phyloP scores from a whole-genome alignment of 35 echinoderm and acorn worm genomes.

The Ophiothrix spiculata region DNA sequence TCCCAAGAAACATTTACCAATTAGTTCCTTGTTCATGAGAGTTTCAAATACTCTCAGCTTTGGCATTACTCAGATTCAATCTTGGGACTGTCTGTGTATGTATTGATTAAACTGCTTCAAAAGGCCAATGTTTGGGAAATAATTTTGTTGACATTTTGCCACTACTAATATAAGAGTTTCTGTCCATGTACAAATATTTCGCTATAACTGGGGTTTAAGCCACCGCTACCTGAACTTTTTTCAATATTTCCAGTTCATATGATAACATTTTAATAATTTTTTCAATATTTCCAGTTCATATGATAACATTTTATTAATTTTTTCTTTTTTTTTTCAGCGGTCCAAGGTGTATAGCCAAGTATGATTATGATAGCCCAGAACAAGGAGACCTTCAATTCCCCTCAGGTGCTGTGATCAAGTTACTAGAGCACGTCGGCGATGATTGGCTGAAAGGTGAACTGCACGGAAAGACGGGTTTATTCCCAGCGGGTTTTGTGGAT shows the following conservation, averaged over 20 bases:
- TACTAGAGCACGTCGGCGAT: slow-evolving; percentile 57
- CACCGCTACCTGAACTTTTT: neutral
- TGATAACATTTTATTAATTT: neutral
- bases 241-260: neutral
- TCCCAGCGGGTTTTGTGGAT: slow-evolving; percentile 78
- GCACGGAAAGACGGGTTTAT: slow-evolving; percentile 68
- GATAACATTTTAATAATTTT: neutral
- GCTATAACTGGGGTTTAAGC: too few relatives aligned
- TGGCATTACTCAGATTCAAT: too few relatives aligned
- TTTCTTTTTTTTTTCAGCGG: slow-evolving; percentile 47
- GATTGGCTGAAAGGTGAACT: slow-evolving; percentile 89
- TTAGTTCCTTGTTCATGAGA: too few relatives aligned
- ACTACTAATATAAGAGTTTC: too few relatives aligned
- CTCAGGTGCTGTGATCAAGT: slow-evolving; percentile 67
- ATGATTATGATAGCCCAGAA: slow-evolving; percentile 75
- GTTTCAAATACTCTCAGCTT: too few relatives aligned
- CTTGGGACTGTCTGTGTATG: too few relatives aligned
- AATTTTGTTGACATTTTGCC: too few relatives aligned
- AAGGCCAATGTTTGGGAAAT: too few relatives aligned
- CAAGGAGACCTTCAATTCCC: slow-evolving; percentile 65
- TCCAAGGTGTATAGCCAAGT: slow-evolving; percentile 79
- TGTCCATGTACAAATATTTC: too few relatives aligned
- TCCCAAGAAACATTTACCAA: too few relatives aligned
- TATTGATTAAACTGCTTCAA: too few relatives aligned
- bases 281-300: neutral